These are phyloP conservation scores for Malaclemys terrapin DNA, from an alignment of 2,113 vertebrate species.

Conservation along the genomic window DNA sequence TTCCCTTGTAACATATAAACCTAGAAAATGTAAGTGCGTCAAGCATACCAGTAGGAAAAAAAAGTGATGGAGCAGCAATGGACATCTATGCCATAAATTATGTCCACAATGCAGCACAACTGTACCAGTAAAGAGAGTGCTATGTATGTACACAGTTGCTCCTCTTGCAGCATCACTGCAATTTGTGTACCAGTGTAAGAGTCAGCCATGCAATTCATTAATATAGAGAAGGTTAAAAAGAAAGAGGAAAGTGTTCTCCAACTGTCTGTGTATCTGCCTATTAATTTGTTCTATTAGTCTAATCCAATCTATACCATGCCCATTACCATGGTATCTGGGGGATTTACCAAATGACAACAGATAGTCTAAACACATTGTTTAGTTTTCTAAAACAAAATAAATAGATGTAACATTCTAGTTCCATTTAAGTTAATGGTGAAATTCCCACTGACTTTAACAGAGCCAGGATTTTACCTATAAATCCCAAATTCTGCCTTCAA, in stretches of 20 bases:
- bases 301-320: neutral
- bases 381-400: neutral
- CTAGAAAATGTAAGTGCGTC: neutral
- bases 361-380: neutral
- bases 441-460: neutral
- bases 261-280: neutral
- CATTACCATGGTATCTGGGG: neutral
- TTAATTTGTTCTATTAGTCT: neutral
- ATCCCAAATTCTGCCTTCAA: neutral
- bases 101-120: neutral
- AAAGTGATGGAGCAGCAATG: neutral
- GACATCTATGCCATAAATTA: neutral
- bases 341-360: neutral
- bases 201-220: neutral
- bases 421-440: neutral
- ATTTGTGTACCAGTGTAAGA: neutral
- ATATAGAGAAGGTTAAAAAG: neutral
- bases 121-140: rapidly evolving
- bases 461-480: neutral
- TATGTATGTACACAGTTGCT: neutral
- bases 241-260: neutral
- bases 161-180: neutral
- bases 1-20: neutral
- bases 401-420: neutral
- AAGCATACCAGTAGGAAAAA: neutral